These are phyloP conservation scores for Notolepis coatsorum DNA, from an alignment of 2,797 vertebrate species.

Conservation along the genomic window DNA sequence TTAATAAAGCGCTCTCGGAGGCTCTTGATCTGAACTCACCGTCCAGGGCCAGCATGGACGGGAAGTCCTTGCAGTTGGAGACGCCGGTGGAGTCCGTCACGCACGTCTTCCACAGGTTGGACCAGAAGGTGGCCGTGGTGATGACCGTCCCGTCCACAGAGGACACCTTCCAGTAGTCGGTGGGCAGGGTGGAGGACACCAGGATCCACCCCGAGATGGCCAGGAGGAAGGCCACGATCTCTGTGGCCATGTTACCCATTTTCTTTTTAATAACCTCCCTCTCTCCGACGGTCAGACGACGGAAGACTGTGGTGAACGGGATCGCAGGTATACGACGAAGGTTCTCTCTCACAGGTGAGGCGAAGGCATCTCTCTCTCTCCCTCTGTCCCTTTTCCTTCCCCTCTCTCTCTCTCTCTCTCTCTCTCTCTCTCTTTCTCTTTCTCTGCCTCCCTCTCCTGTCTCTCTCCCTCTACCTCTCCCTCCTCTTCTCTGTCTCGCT, in stretches of 20 bases:
- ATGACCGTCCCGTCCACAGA: slow-evolving; percentile 95
- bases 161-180: slow-evolving; percentile 97
- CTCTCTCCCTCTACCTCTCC: slow-evolving; percentile 10
- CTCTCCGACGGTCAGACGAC: no score
- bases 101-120: slow-evolving; percentile 96
- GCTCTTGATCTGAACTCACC: slow-evolving; percentile 81
- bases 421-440: slow-evolving; percentile 16
- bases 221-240: slow-evolving; percentile 90
- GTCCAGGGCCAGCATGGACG: slow-evolving; percentile 94
- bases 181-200: slow-evolving; percentile 92
- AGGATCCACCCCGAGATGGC: slow-evolving; percentile 90
- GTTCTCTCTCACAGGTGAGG: neutral
- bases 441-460: neutral
- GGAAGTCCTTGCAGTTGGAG: slow-evolving; percentile 96
- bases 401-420: neutral
- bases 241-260: slow-evolving; percentile 87
- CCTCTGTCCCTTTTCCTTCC: neutral
- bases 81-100: slow-evolving; percentile 96
- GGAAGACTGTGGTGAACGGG: no score
- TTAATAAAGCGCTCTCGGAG: no score
- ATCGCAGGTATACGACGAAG: no score
- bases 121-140: slow-evolving; percentile 95
- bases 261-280: neutral
- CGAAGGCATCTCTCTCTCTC: neutral
- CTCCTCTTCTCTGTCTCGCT: no score